Conservation (phyloP, 2,888 invertebrate species). For the Melipona bicolor region DNA sequence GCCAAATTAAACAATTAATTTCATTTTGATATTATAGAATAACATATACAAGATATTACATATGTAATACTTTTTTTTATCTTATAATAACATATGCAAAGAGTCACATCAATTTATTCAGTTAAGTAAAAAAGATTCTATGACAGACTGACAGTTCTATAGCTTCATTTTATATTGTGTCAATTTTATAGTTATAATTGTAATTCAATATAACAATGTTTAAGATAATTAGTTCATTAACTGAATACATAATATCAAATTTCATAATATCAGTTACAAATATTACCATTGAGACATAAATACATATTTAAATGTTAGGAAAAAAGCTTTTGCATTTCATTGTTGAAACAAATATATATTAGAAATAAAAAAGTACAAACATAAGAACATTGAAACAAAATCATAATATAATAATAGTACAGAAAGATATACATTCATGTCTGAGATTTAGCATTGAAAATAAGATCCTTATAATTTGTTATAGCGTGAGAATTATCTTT, state of each 20-base stretch:
- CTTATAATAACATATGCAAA: slow-evolving; percentile 42
- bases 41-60: slow-evolving; percentile 22
- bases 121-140: slow-evolving; percentile 33
- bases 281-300: background rate
- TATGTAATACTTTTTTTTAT: slow-evolving; percentile 33
- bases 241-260: slow-evolving; percentile 23
- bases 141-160: slow-evolving; percentile 34
- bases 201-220: slow-evolving; percentile 28
- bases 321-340: slow-evolving; percentile 7
- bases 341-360: background rate
- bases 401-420: background rate
- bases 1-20: background rate
- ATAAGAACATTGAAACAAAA: background rate
- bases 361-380: background rate
- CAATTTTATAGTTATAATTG: slow-evolving; percentile 20
- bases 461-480: background rate
- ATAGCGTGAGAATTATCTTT: background rate
- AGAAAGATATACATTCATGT: slow-evolving; percentile 32
- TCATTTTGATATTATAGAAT: background rate
- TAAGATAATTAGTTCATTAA: slow-evolving; percentile 18
- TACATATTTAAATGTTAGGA: background rate
- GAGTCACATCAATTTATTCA: slow-evolving; percentile 30
- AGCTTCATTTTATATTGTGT: slow-evolving; percentile 32
- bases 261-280: slow-evolving; percentile 17
- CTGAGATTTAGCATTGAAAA: slow-evolving; percentile 31